A percentile compares a stretch with the other conserved stretches of the same genome.
Conservation (phyloP, 2,113 vertebrate species). For the Vulpes ferrilata region DNA sequence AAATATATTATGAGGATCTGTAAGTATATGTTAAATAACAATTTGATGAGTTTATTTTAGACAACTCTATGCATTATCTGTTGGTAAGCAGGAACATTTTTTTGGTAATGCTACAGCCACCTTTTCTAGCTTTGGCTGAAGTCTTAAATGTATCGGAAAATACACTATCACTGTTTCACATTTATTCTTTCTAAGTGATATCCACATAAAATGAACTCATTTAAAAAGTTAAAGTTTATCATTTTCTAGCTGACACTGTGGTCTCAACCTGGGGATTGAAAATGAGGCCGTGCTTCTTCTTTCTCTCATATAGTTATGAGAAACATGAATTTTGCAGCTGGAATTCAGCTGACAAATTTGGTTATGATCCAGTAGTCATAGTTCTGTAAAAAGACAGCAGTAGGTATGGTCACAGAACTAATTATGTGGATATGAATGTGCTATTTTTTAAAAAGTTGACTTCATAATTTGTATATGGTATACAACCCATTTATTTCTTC, state of each 20-base stretch:
- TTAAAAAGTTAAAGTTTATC: conserved; percentile 50
- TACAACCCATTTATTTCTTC: conserved; percentile 44
- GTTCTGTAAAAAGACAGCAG: conserved; percentile 36
- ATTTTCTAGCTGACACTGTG: conserved; percentile 13
- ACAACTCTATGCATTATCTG: not conserved
- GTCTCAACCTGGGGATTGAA: not conserved
- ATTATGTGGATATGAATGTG: conserved; percentile 19
- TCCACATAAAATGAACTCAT: conserved; percentile 15
- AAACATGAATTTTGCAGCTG: conserved; percentile 25
- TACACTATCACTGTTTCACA: conserved; percentile 18
- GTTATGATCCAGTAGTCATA: not conserved
- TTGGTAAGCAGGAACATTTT: not conserved
- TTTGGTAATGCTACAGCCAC: not conserved
- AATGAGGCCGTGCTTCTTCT: not conserved
- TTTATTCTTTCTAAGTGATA: conserved; percentile 57
- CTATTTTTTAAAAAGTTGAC: not conserved
- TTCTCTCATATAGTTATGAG: not conserved
- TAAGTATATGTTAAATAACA: not conserved
- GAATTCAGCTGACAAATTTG: conserved; percentile 50
- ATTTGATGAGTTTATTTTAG: conserved; percentile 33
- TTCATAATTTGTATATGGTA: not conserved
- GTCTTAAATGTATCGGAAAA: conserved; percentile 33
- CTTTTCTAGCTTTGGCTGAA: not conserved
- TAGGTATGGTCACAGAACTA: conserved; percentile 13
- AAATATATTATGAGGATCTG: conserved; percentile 30